Conservation (phyloP, 2,888 invertebrate species). For the Nemapogon koenigi region DNA sequence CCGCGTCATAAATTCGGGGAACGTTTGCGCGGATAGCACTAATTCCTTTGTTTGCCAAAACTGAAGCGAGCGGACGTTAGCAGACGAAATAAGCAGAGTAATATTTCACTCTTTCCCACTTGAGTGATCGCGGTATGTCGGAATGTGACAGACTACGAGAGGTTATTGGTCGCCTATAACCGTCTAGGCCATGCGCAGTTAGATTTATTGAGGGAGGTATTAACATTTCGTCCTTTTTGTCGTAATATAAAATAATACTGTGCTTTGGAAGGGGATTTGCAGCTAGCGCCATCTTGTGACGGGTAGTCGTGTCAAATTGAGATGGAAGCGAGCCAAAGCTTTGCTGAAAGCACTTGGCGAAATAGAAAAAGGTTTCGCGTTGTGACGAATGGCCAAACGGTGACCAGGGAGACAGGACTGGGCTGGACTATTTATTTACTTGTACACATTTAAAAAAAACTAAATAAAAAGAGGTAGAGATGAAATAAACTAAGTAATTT, state of each 20-base stretch:
- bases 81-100: constrained; percentile 34
- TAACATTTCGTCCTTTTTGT: constrained; percentile 12
- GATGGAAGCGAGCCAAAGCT: constrained; percentile 42
- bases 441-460: no score
- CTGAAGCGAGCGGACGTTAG: constrained; percentile 34
- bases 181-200: no score
- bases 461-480: no score
- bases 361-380: no score
- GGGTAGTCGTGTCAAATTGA: constrained; percentile 26
- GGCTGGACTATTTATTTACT: no score
- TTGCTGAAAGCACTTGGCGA: constrained; percentile 47
- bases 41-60: constrained; percentile 59
- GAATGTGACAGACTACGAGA: constrained; percentile 40
- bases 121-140: constrained; percentile 37
- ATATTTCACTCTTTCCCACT: constrained; percentile 50
- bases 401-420: no score
- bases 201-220: constrained; percentile 19
- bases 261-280: constrained; percentile 18
- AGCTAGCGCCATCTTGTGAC: constrained; percentile 35
- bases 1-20: constrained; percentile 44
- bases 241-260: constrained; percentile 1
- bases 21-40: constrained; percentile 37
- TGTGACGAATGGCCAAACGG: no score
- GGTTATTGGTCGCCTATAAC: constrained; percentile 11
- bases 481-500: no score